phyloP scores from a whole-genome alignment of 2,113 vertebrate species.

The Tyrannus savana region DNA sequence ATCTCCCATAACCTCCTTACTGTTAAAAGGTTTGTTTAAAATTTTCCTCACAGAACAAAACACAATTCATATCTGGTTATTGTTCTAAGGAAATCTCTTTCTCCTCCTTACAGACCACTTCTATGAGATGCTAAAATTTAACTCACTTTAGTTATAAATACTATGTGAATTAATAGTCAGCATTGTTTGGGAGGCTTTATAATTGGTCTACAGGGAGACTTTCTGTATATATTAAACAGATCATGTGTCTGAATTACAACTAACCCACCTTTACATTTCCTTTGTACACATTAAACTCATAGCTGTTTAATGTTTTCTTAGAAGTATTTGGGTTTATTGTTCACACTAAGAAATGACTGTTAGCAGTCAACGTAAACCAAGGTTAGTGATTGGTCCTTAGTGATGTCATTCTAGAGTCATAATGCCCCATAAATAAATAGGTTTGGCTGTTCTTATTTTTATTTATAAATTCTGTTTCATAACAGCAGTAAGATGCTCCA shows the following conservation, averaged over 20 bases:
- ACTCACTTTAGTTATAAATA: constrained; percentile 68
- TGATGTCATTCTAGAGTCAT: constrained; percentile 65
- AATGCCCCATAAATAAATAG: constrained; percentile 63
- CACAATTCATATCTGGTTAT: constrained; percentile 45
- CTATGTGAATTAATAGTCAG: constrained; percentile 68
- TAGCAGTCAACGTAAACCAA: constrained; percentile 24
- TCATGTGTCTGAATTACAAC: constrained; percentile 64
- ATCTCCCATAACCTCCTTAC: neutral
- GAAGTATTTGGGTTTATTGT: constrained; percentile 55
- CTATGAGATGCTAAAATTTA: constrained; percentile 68
- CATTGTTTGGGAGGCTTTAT: constrained; percentile 75
- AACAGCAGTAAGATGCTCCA: constrained; percentile 76
- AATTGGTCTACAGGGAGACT: constrained; percentile 76
- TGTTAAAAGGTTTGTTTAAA: constrained; percentile 60
- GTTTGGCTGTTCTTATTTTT: constrained; percentile 77
- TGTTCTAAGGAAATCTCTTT: constrained; percentile 59
- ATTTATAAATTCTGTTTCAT: constrained; percentile 84
- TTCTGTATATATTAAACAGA: constrained; percentile 76
- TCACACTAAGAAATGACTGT: constrained; percentile 42
- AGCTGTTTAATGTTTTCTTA: constrained; percentile 63
- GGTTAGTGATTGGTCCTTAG: constrained; percentile 63
- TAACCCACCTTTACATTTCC: constrained; percentile 66
- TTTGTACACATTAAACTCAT: constrained; percentile 49
- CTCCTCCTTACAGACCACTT: constrained; percentile 18
- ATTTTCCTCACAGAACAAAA: constrained; percentile 52